A percentile compares a stretch with the other conserved stretches of the same genome.
Evolutionary conservation across 2,888 invertebrate species (phyloP).

Genomic region (Thalpophila matura): DNA sequence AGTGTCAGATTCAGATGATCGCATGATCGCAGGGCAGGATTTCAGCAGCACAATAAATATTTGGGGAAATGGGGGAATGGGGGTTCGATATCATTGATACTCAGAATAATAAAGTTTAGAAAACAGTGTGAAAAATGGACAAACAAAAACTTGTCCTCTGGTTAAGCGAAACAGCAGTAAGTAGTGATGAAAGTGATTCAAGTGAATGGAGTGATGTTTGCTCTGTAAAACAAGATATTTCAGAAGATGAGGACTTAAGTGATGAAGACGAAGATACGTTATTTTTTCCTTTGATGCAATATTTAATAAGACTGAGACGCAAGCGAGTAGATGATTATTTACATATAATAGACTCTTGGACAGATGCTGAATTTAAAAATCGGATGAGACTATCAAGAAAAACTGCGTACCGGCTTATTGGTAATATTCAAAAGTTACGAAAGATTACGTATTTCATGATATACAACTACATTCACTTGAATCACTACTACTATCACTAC

Average conservation of each 20-base stretch:
- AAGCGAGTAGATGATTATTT: constrained; percentile 79
- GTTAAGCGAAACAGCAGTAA: constrained; percentile 64
- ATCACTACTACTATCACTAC: too few species aligned
- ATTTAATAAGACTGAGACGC: constrained; percentile 72
- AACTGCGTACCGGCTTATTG: constrained; percentile 74
- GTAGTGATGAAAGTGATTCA: constrained; percentile 73
- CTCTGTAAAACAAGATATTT: constrained; percentile 64
- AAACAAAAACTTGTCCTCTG: constrained; percentile 67
- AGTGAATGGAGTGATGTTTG: constrained; percentile 76
- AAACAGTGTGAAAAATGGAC: constrained; percentile 58
- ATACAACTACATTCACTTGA: too few species aligned
- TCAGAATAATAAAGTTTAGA: background rate
- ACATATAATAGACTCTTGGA: constrained; percentile 80
- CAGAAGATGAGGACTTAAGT: constrained; percentile 66
- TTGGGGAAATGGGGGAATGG: background rate
- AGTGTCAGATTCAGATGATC: too few species aligned
- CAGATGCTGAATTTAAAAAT: constrained; percentile 78
- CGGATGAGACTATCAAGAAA: constrained; percentile 75
- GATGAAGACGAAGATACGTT: constrained; percentile 71
- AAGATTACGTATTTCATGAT: background rate
- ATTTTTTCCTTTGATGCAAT: constrained; percentile 80
- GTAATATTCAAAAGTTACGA: constrained; percentile 56
- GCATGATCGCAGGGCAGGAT: too few species aligned
- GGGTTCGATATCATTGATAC: background rate
- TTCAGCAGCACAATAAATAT: too few species aligned